These are phyloP conservation scores for Mustela nigripes DNA, from an alignment of 2,113 vertebrate genomes.

Conservation along the genomic window DNA sequence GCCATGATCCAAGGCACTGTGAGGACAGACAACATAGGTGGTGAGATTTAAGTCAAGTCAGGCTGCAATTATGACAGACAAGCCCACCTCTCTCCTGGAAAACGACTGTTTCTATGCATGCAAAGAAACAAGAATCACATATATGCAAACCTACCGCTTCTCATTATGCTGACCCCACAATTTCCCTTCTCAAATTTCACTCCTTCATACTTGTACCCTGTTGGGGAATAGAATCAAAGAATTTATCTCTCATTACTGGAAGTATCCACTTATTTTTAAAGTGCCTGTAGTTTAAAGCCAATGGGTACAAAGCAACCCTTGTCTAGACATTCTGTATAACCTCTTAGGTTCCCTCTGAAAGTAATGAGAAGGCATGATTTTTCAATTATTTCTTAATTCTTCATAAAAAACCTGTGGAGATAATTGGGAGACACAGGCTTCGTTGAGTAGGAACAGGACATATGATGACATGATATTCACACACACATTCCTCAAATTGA, in stretches of 20 bases:
- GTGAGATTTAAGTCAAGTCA: conserved; percentile 47
- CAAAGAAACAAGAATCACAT: conserved; percentile 55
- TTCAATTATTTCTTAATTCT: conserved; percentile 65
- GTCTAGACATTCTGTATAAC: conserved; percentile 25
- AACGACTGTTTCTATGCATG: conserved; percentile 32
- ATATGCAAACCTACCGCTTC: conserved; percentile 92
- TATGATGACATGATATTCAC: conserved; percentile 58
- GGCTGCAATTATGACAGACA: conserved; percentile 30
- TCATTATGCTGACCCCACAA: conserved; percentile 99
- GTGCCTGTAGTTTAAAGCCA: conserved; percentile 28
- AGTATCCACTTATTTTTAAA: conserved; percentile 55
- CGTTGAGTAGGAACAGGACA: background rate
- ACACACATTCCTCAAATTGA: conserved; percentile 40
- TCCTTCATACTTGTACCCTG: conserved; percentile 99
- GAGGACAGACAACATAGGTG: background rate
- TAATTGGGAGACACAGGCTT: conserved; percentile 41
- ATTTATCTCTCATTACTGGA: conserved; percentile 56
- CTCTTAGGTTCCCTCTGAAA: conserved; percentile 51
- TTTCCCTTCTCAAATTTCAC: conserved; percentile 99
- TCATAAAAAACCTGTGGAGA: conserved; percentile 29
- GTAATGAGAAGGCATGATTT: conserved; percentile 49
- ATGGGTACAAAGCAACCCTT: conserved; percentile 34
- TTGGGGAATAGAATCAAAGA: conserved; percentile 70
- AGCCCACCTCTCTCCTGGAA: background rate
- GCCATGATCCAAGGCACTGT: background rate